Evolutionary conservation across 2,888 invertebrate genomes (phyloP), one percentile per base, ranked within the genome.

Genomic region (Octodonta nipae): DNA sequence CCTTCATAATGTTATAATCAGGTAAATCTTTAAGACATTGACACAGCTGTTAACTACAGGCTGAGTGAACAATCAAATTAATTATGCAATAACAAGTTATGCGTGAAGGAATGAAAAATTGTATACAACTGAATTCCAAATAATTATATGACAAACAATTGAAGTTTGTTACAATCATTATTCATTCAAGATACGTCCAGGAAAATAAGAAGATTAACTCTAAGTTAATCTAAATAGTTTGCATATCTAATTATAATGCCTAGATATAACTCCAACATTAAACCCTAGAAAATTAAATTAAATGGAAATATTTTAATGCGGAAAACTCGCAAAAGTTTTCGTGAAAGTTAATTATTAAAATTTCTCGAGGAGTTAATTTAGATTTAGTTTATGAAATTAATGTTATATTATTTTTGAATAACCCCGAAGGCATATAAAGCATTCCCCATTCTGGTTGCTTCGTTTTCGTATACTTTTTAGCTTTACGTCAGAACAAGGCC

Each of bases 401-500:
- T 47, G 40, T 34, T 30, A 36, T 37, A 47, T 46, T 46, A 49
- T 50, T 51, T 52, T 50, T 46, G 48, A 41, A 42, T 37, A 41
- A 43, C 49, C 39, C 26, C 29, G 34, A 43, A 47, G 39, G 36
- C 37, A 29, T n/a, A n/a, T n/a, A n/a, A n/a, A n/a, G n/a, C n/a
- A n/a, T n/a, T n/a, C n/a, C n/a, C n/a, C n/a, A n/a, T n/a, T n/a
- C n/a, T n/a, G n/a, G n/a, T n/a, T n/a, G n/a, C n/a, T n/a, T n/a
- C n/a, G n/a, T n/a, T n/a, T 35, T 32, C 32, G 40, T 40, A 42
- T 43, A 47, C 43, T 46, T 50, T 47, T 53, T 50, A 43, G 46
- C 38, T 43, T 41, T 35, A 44, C 46, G 51, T 52, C 52, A 52
- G 50, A 52, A 51, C 52, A 52, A 52, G 36, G 41, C 40, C 37